phyloP scores from a whole-genome alignment of 1,140 invertebrate species.

The Palaemon carinicauda region DNA sequence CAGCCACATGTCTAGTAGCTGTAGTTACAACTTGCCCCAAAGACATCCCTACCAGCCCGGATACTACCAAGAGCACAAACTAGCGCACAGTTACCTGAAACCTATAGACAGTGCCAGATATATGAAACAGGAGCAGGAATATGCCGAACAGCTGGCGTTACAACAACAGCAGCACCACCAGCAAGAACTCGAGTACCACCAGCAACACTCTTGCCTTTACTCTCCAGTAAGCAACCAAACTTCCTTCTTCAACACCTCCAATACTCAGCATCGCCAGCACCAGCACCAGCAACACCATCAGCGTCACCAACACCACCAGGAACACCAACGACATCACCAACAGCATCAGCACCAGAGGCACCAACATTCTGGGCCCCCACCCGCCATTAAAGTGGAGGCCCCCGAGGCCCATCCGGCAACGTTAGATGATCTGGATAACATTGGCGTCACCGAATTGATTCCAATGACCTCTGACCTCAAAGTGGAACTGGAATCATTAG shows the following conservation, averaged over 20 bases:
- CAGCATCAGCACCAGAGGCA: conserved; percentile 53
- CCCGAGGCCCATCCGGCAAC: conserved; percentile 53
- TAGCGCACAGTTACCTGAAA: conserved; percentile 17
- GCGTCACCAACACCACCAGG: conserved; percentile 62
- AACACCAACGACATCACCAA: conserved; percentile 66
- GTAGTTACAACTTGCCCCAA: not conserved
- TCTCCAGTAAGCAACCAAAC: conserved; percentile 52
- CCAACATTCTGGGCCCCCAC: not conserved
- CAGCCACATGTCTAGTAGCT: conserved; percentile 4
- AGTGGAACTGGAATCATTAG: conserved; percentile 54
- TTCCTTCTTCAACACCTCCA: not conserved
- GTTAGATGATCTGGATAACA: conserved; percentile 59
- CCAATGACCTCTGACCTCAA: conserved; percentile 58
- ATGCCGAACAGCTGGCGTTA: conserved; percentile 7
- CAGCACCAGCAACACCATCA: conserved; percentile 28
- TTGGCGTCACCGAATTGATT: conserved; percentile 59
- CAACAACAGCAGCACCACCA: not conserved
- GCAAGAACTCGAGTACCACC: not conserved
- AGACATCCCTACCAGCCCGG: conserved; percentile 4
- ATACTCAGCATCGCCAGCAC: not conserved
- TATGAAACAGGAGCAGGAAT: conserved; percentile 6
- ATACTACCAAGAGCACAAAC: conserved; percentile 35
- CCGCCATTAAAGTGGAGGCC: conserved; percentile 58
- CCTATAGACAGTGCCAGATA: not conserved
- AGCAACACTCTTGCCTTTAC: conserved; percentile 30